Conservation (phyloP, 2,888 invertebrate species). For the Pristionchus arcanus region DNA sequence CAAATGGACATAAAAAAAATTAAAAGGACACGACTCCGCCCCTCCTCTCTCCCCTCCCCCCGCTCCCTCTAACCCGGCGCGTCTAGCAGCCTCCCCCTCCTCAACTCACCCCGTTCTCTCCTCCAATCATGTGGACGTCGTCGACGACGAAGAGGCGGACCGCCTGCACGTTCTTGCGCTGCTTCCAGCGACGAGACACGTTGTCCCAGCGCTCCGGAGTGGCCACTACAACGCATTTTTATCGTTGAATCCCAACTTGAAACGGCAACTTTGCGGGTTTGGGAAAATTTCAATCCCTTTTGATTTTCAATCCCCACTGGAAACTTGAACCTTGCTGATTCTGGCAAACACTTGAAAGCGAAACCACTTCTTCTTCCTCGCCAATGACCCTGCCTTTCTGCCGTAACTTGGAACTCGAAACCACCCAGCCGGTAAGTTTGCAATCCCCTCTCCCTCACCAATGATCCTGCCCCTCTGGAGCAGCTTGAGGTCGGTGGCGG, state of each 20-base stretch:
- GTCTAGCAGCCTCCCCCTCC: no score
- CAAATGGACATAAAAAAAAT: no score
- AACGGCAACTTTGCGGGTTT: no score
- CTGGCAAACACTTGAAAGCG: no score
- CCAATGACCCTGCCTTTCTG: conserved; percentile 6
- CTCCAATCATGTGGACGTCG: conserved; percentile 88
- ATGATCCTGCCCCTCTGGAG: conserved; percentile 89
- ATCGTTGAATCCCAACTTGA: no score
- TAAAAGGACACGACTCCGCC: no score
- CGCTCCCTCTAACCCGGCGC: no score
- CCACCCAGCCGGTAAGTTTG: no score
- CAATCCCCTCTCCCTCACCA: conserved; percentile 86
- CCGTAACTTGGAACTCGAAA: no score
- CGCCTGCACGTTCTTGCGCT: conserved; percentile 97
- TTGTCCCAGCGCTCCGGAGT: conserved; percentile 90
- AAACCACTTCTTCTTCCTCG: neutral
- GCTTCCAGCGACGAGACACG: conserved; percentile 97
- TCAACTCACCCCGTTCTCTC: conserved; percentile 81
- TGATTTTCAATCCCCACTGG: neutral
- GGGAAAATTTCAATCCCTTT: no score
- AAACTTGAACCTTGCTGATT: neutral
- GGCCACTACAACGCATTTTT: conserved; percentile 23
- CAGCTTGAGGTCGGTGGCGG: conserved; percentile 95
- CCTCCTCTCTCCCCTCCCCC: no score
- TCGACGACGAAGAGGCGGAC: conserved; percentile 96